Percentiles rank a stretch among this genome's conserved stretches.
Conservation (phyloP, 1,140 invertebrate genomes). For the Drosophila persimilis region DNA sequence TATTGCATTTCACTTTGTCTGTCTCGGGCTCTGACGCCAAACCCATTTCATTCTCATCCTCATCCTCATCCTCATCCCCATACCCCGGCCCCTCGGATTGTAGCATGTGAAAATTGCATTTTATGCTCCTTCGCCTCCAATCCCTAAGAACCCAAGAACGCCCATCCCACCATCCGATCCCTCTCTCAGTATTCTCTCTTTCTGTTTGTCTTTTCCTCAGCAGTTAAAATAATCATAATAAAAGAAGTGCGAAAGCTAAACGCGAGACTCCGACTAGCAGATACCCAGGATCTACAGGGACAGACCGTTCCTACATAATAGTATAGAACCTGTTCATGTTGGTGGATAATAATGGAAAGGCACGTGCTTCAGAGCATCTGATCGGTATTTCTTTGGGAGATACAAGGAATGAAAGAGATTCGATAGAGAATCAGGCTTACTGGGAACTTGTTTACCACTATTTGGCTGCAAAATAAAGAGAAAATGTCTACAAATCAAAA, state of each 20-base stretch:
- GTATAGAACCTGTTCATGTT: too few species aligned
- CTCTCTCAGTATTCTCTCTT: slow-evolving; percentile 6
- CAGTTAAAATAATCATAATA: slow-evolving; percentile 81
- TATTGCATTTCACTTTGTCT: slow-evolving; percentile 78
- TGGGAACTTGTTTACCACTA: too few species aligned
- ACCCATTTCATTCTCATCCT: slow-evolving; percentile 46
- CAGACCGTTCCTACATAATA: too few species aligned
- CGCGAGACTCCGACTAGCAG: too few species aligned
- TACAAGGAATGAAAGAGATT: too few species aligned
- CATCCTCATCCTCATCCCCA: slow-evolving; percentile 1
- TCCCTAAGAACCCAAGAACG: slow-evolving; percentile 1
- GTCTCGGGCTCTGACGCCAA: slow-evolving; percentile 64
- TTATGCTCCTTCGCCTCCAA: slow-evolving; percentile 51
- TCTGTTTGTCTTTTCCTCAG: slow-evolving; percentile 69
- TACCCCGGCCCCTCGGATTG: slow-evolving; percentile 6
- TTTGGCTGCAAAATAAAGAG: too few species aligned
- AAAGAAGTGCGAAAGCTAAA: slow-evolving; percentile 3
- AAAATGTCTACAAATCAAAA: too few species aligned
- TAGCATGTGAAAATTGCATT: slow-evolving; percentile 72
- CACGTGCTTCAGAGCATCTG: too few species aligned
- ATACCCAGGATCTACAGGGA: too few species aligned
- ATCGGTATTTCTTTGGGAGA: too few species aligned
- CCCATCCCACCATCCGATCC: background rate
- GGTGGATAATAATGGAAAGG: too few species aligned
- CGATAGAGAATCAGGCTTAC: too few species aligned